Evolutionary conservation across 2,113 vertebrate genomes (phyloP), one percentile per base, ranked within the genome.

Genomic region (Thalassoma bifasciatum): DNA sequence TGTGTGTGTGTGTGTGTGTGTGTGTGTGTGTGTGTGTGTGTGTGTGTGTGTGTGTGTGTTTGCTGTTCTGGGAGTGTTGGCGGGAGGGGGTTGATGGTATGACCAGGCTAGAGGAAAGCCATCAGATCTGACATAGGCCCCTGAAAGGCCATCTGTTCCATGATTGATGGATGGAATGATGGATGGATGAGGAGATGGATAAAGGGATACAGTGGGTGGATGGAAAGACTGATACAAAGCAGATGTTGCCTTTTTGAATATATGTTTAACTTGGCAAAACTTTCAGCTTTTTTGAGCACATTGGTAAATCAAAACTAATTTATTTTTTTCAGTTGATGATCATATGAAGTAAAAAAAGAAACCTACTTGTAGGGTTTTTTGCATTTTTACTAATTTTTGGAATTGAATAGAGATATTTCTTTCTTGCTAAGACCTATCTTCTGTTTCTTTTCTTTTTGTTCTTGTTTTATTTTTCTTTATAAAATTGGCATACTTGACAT

Each of bases 141-240:
- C 91, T 93, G 85, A 93, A 89, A 90, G 85, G 84, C 90, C 93
- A 94, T 94, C 94, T 94, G 93, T 91, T 90, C 66, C 70, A 59
- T 94, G 93, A 94, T 92, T 89, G 93, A 93, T 94, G 89, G 89
- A 80, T 37, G 52, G 73, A 78, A 61, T 88, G 88, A 92, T 90
- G 83, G 86, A 88, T 84, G 86, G 81, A 81, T 58, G 75, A 69
- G 56, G 44, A 56, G 81, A 82, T 82, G 84, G 79, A 79, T 46
- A 56, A 69, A 74, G 51, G 66, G 63, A 79, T 88, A 87, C 86
- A 84, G 89, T 88, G 75, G 64, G 60, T 34, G 68, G 62, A 54
- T 34, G 38, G 67, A 58, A 10, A 26, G 56, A 37, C 54, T 63
- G 65, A 78, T 72, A 65, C 65, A 79, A 57, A 60, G 70, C 69